Base-by-base conservation (phyloP, 2,113 vertebrate species). In the Dunckerocampus dactyliophorus region DNA sequence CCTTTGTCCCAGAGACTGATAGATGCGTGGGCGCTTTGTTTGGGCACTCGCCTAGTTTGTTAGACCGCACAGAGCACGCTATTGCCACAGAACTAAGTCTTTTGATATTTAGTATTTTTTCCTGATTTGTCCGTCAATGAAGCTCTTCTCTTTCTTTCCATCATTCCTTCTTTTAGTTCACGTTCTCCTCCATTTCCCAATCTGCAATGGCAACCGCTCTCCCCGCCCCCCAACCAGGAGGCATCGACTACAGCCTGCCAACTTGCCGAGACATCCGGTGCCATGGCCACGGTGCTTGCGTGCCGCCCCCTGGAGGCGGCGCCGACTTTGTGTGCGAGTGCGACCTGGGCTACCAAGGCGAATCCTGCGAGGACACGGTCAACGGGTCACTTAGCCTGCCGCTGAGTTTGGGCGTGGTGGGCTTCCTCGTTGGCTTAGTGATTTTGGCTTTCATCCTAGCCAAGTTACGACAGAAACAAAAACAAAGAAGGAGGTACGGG, bases 281-380 rank as follows among this genome's bases (percentile, higher is more conserved):
- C 55, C 87, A 75, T 5, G 72, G 84, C 52, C 88, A 48, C 0
- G 94, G 94, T 0, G 53, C 62, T 7, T 95, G 95, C 0, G 73
- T 80, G 21, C 0, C 75, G 0, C 59, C 69, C 5, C 2, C 8
- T 0, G 79, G 65, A 0, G 84, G 88, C 42, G 85, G 87, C 0
- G 55, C 56, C 0, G 31, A 1, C 6, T 64, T 88, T 4, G 87
- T 21, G 0, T 98, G 94, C 22, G 77, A 87, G 8, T 98, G 95
- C 0, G 28, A 79, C 2, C 65, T 91, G 71, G 93, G 91, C 43
- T 94, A 94, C 19, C 69, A 3, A 0, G 93, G 94, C 0, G 59
- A 91, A 17, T 85, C 61, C 79, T 98, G 95, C 0, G 74, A 92
- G 3, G 75, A 87, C 20, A 89, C 85, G 0, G 83, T 92, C 50